phyloP scores from a whole-genome alignment of 2,888 invertebrate genomes.

The Sinopyrophorus schimmeli region DNA sequence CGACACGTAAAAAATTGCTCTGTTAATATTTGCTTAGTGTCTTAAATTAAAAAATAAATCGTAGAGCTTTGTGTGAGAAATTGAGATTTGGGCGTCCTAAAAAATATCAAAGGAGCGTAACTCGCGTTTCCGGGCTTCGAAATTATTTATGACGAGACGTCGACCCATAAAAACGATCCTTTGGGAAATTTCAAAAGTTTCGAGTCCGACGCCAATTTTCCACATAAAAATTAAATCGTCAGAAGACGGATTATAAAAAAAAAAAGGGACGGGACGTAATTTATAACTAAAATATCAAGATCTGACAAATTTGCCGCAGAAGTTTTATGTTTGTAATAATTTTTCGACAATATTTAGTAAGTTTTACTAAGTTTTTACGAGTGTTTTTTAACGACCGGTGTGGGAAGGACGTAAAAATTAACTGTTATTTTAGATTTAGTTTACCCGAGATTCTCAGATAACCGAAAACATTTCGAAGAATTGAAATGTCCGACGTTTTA shows the following conservation, averaged over 20 bases:
- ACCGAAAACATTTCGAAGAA: conserved; percentile 25
- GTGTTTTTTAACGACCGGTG: conserved; percentile 23
- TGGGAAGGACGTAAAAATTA: conserved; percentile 27
- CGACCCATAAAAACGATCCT: too few species aligned
- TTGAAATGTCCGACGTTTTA: conserved; percentile 31
- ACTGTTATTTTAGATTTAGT: conserved; percentile 26
- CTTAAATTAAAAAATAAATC: too few species aligned
- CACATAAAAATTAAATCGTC: background rate
- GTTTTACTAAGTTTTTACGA: conserved; percentile 20
- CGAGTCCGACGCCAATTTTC: too few species aligned
- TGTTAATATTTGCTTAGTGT: too few species aligned
- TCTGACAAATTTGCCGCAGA: conserved; percentile 22
- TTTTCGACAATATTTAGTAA: conserved; percentile 15
- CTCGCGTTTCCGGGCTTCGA: too few species aligned
- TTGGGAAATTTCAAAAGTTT: too few species aligned
- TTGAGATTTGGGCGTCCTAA: too few species aligned
- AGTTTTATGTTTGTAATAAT: conserved; percentile 15
- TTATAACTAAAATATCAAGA: conserved; percentile 17
- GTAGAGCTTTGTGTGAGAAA: too few species aligned
- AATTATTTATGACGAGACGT: too few species aligned
- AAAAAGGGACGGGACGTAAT: conserved; percentile 9
- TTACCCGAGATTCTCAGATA: conserved; percentile 29
- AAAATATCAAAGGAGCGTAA: too few species aligned
- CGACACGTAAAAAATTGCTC: too few species aligned
- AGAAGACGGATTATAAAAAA: background rate